These are phyloP conservation scores for Aulostomus chinensis DNA, from an alignment of 2,797 vertebrate genomes.

Conservation along the genomic window DNA sequence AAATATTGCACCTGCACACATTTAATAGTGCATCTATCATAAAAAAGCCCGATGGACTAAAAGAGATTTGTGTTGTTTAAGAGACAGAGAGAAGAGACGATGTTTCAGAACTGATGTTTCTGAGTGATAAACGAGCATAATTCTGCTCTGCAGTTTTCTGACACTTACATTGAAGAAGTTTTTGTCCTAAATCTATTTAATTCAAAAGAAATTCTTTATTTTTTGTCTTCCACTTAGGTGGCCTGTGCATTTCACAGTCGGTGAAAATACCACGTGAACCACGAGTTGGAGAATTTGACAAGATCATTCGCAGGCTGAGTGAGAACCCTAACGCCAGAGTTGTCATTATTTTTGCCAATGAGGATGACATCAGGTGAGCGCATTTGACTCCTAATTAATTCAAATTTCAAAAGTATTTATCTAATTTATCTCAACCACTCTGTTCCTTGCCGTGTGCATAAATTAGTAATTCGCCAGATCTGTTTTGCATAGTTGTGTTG, in stretches of 20 bases:
- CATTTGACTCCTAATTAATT: constrained; percentile 1
- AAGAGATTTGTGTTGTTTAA: constrained; percentile 22
- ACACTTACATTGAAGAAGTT: neutral
- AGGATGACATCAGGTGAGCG: constrained; percentile 92
- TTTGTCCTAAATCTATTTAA: neutral
- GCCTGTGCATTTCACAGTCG: constrained; percentile 91
- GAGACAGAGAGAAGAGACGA: neutral
- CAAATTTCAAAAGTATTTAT: neutral
- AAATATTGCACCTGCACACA: constrained; percentile 55
- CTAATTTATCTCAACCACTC: neutral
- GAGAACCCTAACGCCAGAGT: constrained; percentile 92
- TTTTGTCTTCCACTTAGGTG: constrained; percentile 74
- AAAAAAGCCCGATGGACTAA: constrained; percentile 14
- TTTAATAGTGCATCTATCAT: constrained; percentile 45
- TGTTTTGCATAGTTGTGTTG: constrained; percentile 2
- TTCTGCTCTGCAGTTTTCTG: neutral
- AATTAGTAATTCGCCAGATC: neutral
- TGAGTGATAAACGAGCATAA: neutral
- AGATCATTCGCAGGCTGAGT: constrained; percentile 90
- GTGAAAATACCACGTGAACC: constrained; percentile 95
- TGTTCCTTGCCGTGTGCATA: neutral
- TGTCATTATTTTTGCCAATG: constrained; percentile 92
- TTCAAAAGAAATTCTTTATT: neutral
- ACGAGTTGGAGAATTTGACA: constrained; percentile 90
- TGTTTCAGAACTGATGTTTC: neutral